Evolutionary conservation across 2,113 vertebrate species (phyloP).

Genomic region (Tretioscincus oriximinensis): DNA sequence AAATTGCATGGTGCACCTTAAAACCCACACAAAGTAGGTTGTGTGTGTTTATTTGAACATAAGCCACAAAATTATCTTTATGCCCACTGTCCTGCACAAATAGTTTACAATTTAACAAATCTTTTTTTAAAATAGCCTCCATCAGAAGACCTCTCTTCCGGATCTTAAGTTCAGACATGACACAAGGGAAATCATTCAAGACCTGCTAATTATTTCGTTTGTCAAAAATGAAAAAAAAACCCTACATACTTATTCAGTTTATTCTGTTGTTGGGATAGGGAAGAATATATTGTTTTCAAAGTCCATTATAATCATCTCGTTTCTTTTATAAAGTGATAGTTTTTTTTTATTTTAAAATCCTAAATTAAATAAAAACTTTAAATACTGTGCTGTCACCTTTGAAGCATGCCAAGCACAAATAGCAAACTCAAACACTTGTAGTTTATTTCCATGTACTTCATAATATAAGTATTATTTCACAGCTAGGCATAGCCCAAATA

Average conservation of each 20-base stretch:
- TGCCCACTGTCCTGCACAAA: too few species aligned
- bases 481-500: slow-evolving; percentile 59
- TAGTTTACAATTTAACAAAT: too few species aligned
- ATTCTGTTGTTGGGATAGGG: slow-evolving; percentile 43
- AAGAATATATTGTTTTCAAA: slow-evolving; percentile 52
- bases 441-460: slow-evolving; percentile 64
- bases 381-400: slow-evolving; percentile 54
- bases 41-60: too few species aligned
- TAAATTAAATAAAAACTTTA: slow-evolving; percentile 70
- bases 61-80: too few species aligned
- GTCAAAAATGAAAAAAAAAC: slow-evolving; percentile 20
- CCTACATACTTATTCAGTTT: slow-evolving; percentile 27
- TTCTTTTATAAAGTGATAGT: slow-evolving; percentile 61
- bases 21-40: too few species aligned
- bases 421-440: slow-evolving; percentile 69
- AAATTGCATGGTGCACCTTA: too few species aligned
- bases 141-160: too few species aligned
- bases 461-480: slow-evolving; percentile 66
- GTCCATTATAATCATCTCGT: slow-evolving; percentile 42
- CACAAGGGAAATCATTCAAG: too few species aligned
- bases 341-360: slow-evolving; percentile 61
- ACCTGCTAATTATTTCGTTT: neutral
- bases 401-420: slow-evolving; percentile 65
- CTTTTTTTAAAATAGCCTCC: too few species aligned
- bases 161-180: too few species aligned